These are phyloP conservation scores for Mythimna lalbum DNA, from an alignment of 2,888 invertebrate genomes.

Conservation along the genomic window DNA sequence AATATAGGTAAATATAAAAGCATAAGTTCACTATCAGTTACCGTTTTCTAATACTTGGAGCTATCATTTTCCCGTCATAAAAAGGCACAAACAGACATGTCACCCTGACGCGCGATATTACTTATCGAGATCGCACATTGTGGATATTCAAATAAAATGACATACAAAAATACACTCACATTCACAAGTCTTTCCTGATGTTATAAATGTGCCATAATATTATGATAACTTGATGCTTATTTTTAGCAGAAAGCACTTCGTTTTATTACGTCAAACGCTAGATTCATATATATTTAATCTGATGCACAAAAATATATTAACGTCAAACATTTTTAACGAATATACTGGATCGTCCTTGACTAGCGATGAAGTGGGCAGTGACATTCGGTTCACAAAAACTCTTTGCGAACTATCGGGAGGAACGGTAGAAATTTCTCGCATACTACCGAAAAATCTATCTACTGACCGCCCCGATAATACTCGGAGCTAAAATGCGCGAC, in stretches of 20 bases:
- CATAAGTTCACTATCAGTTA: constrained; percentile 8
- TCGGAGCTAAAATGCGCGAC: not conserved
- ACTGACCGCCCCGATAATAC: not conserved
- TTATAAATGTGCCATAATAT: constrained; percentile 57
- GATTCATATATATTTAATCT: constrained; percentile 41
- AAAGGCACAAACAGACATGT: constrained; percentile 35
- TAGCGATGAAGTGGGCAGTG: constrained; percentile 8
- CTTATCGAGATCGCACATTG: constrained; percentile 34
- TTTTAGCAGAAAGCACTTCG: constrained; percentile 55
- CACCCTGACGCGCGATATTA: constrained; percentile 43
- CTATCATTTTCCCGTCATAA: constrained; percentile 31
- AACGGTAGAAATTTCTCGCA: constrained; percentile 1
- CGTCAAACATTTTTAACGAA: constrained; percentile 21
- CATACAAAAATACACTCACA: constrained; percentile 25
- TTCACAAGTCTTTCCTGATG: constrained; percentile 29
- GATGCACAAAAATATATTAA: constrained; percentile 31
- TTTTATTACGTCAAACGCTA: constrained; percentile 48
- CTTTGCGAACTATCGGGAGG: constrained; percentile 7
- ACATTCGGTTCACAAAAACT: constrained; percentile 9
- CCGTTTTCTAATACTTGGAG: constrained; percentile 37
- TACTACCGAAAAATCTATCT: not conserved
- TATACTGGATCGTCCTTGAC: constrained; percentile 4
- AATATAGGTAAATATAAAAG: not conserved
- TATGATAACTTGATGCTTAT: constrained; percentile 51
- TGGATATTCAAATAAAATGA: constrained; percentile 47